These are phyloP conservation scores for Alcis repandata DNA, from an alignment of 2,888 invertebrate species.

Conservation along the genomic window DNA sequence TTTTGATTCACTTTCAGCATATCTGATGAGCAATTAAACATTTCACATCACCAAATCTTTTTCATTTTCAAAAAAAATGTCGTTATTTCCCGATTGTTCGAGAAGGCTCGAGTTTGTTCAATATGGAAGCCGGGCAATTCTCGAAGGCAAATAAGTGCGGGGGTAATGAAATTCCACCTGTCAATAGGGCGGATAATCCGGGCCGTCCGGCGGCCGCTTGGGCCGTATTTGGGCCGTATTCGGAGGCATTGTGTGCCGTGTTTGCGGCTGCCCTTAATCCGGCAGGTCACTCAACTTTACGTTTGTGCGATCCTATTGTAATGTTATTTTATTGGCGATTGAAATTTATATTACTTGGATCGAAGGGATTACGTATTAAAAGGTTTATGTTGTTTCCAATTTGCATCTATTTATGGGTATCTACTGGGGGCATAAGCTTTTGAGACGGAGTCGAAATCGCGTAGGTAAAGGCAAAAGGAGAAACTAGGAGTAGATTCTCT, in stretches of 20 bases:
- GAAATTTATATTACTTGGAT: conserved; percentile 24
- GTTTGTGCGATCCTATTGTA: conserved; percentile 40
- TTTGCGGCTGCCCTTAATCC: conserved; percentile 41
- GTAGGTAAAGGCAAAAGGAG: too few relatives aligned
- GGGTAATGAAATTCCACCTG: conserved; percentile 50
- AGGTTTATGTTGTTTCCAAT: conserved; percentile 5
- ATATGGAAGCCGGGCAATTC: conserved; percentile 30
- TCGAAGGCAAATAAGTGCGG: conserved; percentile 40
- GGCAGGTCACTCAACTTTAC: conserved; percentile 43
- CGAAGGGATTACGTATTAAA: conserved; percentile 7
- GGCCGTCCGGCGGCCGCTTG: conserved; percentile 15
- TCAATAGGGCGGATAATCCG: conserved; percentile 49
- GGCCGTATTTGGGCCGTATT: conserved; percentile 4
- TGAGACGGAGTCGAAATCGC: too few relatives aligned
- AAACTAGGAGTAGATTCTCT: too few relatives aligned
- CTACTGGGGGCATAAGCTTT: neutral
- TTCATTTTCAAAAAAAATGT: neutral
- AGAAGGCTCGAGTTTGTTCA: conserved; percentile 27
- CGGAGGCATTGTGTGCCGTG: conserved; percentile 27
- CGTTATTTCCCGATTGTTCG: conserved; percentile 14
- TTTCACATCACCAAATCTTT: neutral
- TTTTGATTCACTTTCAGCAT: neutral
- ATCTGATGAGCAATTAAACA: neutral
- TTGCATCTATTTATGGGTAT: neutral
- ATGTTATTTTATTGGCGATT: conserved; percentile 36